A percentile compares a stretch with the other conserved stretches of the same genome.
These are phyloP conservation scores for Periophthalmus modestus DNA, from an alignment of 2,113 vertebrate species.

Conservation along the genomic window DNA sequence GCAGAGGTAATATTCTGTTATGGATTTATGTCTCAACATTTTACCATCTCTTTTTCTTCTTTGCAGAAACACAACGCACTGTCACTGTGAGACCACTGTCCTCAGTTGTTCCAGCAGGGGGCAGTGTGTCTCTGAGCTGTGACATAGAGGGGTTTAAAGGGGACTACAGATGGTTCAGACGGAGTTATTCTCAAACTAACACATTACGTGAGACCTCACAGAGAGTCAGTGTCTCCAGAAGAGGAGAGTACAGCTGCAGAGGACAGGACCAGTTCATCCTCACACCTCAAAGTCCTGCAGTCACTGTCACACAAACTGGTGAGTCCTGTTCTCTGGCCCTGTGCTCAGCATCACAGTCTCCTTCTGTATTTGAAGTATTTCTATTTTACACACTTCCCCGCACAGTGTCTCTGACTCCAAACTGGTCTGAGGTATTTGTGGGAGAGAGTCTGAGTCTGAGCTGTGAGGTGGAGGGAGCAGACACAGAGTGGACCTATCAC, in stretches of 20 bases:
- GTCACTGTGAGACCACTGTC: background rate
- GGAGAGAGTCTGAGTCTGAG: slow-evolving; percentile 2
- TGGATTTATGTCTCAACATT: background rate
- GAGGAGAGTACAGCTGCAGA: background rate
- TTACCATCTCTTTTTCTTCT: background rate
- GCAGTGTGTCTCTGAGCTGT: slow-evolving; percentile 1
- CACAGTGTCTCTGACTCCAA: no score
- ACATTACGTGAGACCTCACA: background rate
- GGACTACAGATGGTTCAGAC: background rate
- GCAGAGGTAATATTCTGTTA: background rate
- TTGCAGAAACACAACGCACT: background rate
- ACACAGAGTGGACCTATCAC: background rate
- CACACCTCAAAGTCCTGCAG: background rate
- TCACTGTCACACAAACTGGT: background rate
- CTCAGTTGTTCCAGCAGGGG: background rate
- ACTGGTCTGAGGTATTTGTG: background rate
- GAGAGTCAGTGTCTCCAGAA: background rate
- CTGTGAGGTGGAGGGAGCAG: slow-evolving; percentile 2
- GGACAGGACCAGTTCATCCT: background rate
- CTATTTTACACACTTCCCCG: no score
- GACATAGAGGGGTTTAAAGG: background rate
- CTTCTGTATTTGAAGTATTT: background rate
- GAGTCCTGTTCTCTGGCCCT: background rate
- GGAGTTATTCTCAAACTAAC: background rate
- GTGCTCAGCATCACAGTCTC: background rate